Conservation (phyloP, 2,113 vertebrate genomes). For the Piprites chloris region DNA sequence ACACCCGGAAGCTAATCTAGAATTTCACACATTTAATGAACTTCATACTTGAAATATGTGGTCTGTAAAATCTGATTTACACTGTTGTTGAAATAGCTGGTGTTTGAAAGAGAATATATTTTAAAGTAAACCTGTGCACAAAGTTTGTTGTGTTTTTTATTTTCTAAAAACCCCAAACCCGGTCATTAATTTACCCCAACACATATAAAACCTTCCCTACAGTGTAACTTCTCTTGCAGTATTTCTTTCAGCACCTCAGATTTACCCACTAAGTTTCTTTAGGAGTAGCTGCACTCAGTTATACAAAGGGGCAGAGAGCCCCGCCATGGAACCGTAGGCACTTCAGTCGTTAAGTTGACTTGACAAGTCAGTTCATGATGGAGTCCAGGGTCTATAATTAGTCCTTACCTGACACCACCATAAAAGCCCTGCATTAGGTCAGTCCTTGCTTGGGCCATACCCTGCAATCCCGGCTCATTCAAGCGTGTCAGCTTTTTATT, state of each 20-base stretch:
- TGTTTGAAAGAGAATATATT: slow-evolving; percentile 58
- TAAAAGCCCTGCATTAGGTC: slow-evolving; percentile 5
- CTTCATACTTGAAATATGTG: slow-evolving; percentile 74
- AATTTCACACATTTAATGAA: slow-evolving; percentile 81
- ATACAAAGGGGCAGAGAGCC: background rate
- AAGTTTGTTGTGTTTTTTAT: background rate
- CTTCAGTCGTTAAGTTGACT: background rate
- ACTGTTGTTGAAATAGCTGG: slow-evolving; percentile 66
- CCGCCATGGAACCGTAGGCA: background rate
- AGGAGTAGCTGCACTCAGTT: slow-evolving; percentile 37
- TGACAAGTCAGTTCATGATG: slow-evolving; percentile 46
- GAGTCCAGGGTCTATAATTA: slow-evolving; percentile 23
- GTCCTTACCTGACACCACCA: slow-evolving; percentile 31
- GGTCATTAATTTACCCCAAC: slow-evolving; percentile 66
- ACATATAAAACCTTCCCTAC: slow-evolving; percentile 54
- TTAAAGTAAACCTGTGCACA: slow-evolving; percentile 65
- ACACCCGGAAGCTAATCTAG: slow-evolving; percentile 73
- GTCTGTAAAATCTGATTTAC: slow-evolving; percentile 79
- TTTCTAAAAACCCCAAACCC: background rate
- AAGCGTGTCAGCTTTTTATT: slow-evolving; percentile 17
- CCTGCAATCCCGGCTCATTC: background rate
- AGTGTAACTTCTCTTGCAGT: slow-evolving; percentile 65
- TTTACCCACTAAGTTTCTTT: slow-evolving; percentile 44
- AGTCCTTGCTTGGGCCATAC: background rate
- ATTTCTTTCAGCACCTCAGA: slow-evolving; percentile 80